phyloP scores from a whole-genome alignment of 2,797 vertebrate genomes.

The Pachyuromys duprasi region DNA sequence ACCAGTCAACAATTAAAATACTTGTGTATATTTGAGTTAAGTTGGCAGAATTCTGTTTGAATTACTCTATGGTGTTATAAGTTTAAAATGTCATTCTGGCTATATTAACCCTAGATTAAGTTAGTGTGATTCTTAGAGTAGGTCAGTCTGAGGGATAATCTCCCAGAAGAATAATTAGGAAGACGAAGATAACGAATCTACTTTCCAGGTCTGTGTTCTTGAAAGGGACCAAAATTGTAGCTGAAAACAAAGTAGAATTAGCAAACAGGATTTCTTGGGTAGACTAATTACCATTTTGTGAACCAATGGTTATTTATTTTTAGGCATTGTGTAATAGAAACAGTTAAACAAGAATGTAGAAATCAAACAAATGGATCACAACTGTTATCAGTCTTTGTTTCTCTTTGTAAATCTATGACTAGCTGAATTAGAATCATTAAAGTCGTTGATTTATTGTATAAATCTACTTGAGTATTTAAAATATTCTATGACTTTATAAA shows the following conservation, averaged over 20 bases:
- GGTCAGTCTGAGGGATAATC: neutral
- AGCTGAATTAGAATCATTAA: neutral
- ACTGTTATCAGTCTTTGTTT: neutral
- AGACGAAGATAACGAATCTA: neutral
- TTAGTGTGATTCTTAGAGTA: neutral
- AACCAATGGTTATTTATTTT: neutral
- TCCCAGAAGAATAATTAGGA: neutral
- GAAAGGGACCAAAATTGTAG: neutral
- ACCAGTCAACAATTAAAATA: neutral
- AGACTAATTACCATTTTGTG: neutral
- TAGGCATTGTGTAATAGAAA: neutral
- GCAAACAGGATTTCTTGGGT: neutral
- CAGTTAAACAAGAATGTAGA: neutral
- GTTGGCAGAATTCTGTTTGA: neutral
- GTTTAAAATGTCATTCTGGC: neutral
- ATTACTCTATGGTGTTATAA: neutral
- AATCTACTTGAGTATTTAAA: neutral
- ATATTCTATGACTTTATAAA: neutral
- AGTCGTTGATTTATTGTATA: neutral
- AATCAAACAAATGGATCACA: neutral
- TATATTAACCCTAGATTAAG: neutral
- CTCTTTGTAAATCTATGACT: neutral
- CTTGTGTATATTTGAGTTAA: neutral
- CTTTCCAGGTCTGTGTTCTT: neutral
- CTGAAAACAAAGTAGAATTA: neutral